phyloP scores from a whole-genome alignment of 2,888 invertebrate species.

The Eulithis prunata region DNA sequence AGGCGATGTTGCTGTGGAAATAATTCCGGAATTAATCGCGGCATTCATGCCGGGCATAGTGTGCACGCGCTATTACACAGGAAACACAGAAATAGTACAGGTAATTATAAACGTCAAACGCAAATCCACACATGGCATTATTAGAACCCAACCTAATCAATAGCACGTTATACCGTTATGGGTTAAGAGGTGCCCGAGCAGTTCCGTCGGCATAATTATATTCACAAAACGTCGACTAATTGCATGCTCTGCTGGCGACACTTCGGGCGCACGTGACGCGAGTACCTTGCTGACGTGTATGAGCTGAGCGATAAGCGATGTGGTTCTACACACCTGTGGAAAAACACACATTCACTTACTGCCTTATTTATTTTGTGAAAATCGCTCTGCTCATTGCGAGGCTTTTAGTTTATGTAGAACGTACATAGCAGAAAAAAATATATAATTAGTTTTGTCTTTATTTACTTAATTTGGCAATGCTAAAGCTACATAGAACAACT shows the following conservation, averaged over 20 bases:
- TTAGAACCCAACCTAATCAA: slow-evolving; percentile 20
- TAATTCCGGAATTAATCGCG: no score
- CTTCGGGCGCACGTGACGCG: slow-evolving; percentile 67
- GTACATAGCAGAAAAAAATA: no score
- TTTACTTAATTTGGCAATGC: no score
- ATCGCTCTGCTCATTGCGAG: no score
- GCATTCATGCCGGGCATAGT: no score
- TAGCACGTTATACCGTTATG: slow-evolving; percentile 47
- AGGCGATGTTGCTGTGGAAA: no score
- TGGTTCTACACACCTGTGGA: background rate
- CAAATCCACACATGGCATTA: background rate
- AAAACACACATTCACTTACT: no score
- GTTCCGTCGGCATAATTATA: slow-evolving; percentile 73
- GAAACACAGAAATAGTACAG: background rate
- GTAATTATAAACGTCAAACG: slow-evolving; percentile 7
- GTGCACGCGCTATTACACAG: no score
- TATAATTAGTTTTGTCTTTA: no score
- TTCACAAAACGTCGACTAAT: slow-evolving; percentile 78
- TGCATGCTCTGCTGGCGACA: slow-evolving; percentile 76
- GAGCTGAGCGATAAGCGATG: slow-evolving; percentile 38
- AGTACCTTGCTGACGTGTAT: slow-evolving; percentile 41
- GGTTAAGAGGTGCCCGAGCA: slow-evolving; percentile 65
- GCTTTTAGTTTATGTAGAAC: no score
- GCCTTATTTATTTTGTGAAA: no score
- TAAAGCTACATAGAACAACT: no score